Evolutionary conservation across 2,797 vertebrate species (phyloP).

Genomic region (Pipistrellus pygmaeus): DNA sequence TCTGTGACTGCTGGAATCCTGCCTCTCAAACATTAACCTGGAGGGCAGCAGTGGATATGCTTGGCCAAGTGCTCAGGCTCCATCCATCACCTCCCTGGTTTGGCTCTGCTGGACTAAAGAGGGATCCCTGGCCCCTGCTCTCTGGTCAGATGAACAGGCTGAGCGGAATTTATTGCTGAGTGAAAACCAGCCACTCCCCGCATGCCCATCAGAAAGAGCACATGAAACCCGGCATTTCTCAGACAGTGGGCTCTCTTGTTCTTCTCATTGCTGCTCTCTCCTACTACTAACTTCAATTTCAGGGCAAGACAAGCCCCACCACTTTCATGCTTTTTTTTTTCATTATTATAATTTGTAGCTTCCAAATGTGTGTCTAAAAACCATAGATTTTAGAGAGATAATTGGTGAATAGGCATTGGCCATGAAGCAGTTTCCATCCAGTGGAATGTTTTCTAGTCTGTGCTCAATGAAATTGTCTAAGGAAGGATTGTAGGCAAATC

Average conservation of each 20-base stretch:
- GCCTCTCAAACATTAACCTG: background rate
- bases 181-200: background rate
- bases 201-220: background rate
- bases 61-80: background rate
- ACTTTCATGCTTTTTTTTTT: background rate
- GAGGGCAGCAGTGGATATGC: background rate
- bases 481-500: background rate
- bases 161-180: background rate
- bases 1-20: background rate
- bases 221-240: background rate
- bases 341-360: background rate
- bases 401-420: background rate
- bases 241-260: too few relatives aligned
- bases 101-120: background rate
- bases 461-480: background rate
- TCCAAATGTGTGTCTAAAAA: background rate
- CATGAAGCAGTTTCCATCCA: background rate
- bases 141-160: background rate
- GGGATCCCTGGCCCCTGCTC: background rate
- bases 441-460: background rate
- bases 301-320: background rate
- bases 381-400: background rate
- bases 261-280: background rate
- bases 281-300: background rate
- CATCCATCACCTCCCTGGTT: background rate